A percentile compares a stretch with the other conserved stretches of the same genome.
phyloP scores from a whole-genome alignment of 2,797 vertebrate genomes.

The Myoxocephalus aenaeus region DNA sequence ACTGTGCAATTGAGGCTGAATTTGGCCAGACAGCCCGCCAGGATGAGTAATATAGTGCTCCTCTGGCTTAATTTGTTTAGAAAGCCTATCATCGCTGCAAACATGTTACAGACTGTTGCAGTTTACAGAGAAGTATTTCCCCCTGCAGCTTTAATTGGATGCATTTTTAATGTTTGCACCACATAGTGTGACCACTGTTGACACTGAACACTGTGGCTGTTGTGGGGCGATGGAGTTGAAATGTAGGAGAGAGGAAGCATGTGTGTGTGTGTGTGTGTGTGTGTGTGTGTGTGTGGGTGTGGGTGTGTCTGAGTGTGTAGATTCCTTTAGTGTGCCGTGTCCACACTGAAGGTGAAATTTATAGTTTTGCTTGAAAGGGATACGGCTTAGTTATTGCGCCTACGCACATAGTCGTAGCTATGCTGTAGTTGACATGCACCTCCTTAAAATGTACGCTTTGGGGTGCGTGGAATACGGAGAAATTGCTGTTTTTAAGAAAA shows the following conservation, averaged over 20 bases:
- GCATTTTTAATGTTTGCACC: constrained; percentile 65
- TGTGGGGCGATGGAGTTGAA: constrained; percentile 52
- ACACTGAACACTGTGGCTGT: constrained; percentile 64
- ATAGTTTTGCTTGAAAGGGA: constrained; percentile 13
- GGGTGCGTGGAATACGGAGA: not conserved
- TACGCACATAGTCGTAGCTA: not conserved
- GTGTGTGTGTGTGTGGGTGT: constrained; percentile 26
- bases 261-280: constrained; percentile 35
- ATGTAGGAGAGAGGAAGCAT: constrained; percentile 35
- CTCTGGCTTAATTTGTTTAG: constrained; percentile 70
- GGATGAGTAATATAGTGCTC: constrained; percentile 68
- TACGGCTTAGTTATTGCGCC: not conserved
- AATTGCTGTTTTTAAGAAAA: not conserved
- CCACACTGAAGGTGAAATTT: constrained; percentile 34
- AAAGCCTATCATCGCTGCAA: constrained; percentile 69
- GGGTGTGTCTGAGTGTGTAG: constrained; percentile 26
- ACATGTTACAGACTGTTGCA: constrained; percentile 69
- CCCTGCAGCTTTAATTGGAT: constrained; percentile 67
- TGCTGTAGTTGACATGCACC: not conserved
- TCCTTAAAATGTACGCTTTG: not conserved
- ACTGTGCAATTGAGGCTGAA: constrained; percentile 61
- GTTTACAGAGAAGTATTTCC: constrained; percentile 54
- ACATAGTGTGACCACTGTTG: constrained; percentile 62
- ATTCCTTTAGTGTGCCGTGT: constrained; percentile 24
- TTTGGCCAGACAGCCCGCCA: constrained; percentile 63